Conservation (phyloP, 2,888 invertebrate species). For the Ashinkailepas kermadecensis region DNA sequence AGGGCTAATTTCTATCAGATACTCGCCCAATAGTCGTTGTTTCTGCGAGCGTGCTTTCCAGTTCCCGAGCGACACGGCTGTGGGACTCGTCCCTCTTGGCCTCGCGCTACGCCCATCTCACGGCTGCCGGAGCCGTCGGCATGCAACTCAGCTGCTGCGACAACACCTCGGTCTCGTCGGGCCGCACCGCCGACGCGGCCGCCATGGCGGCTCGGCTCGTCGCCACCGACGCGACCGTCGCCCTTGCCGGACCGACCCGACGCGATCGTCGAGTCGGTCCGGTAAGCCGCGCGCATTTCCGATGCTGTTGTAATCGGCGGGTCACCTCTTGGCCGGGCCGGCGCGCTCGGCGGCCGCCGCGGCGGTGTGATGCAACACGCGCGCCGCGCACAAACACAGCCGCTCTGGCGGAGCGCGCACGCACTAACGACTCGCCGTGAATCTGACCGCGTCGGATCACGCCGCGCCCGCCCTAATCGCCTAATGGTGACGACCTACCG, state of each 20-base stretch:
- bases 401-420: background rate
- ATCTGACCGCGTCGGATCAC: background rate
- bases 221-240: background rate
- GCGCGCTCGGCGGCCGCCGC: too few relatives aligned
- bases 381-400: background rate
- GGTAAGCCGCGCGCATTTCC: background rate
- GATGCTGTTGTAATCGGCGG: constrained; percentile 2
- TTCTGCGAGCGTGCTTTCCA: background rate
- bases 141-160: too few relatives aligned
- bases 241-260: background rate
- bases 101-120: too few relatives aligned
- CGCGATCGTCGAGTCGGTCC: background rate
- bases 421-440: background rate
- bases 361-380: background rate
- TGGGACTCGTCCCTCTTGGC: too few relatives aligned
- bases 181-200: background rate
- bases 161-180: background rate
- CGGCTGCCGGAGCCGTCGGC: too few relatives aligned
- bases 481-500: background rate
- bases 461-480: background rate
- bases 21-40: background rate
- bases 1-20: background rate
- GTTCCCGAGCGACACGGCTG: background rate
- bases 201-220: background rate
- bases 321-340: background rate